Evolutionary conservation across 2,113 vertebrate species (phyloP).

Genomic region (Misgurnus mizolepis): DNA sequence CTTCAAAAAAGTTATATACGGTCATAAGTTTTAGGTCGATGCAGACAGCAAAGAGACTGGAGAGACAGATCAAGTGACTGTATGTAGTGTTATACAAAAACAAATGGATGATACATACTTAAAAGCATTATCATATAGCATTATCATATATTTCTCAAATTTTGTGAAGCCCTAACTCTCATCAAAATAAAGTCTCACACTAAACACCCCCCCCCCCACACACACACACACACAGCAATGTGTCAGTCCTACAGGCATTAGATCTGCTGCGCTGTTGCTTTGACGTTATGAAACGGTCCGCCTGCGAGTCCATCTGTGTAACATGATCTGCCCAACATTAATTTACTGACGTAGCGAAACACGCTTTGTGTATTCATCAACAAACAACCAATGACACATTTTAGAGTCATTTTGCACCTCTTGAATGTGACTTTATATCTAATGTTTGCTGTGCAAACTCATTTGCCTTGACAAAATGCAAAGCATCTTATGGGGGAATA

Average conservation of each 20-base stretch:
- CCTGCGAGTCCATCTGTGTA: conserved; percentile 30
- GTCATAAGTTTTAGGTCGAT: no score
- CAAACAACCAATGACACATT: background rate
- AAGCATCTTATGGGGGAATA: background rate
- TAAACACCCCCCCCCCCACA: no score
- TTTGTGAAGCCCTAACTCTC: no score
- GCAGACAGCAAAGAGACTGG: no score
- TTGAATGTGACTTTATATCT: background rate
- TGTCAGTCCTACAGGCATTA: background rate
- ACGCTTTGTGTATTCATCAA: background rate
- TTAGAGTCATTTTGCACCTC: background rate
- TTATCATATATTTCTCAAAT: no score
- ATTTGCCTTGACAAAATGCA: background rate
- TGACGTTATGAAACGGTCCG: conserved; percentile 10
- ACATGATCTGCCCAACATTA: background rate
- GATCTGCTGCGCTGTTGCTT: background rate
- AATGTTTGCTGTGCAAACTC: background rate
- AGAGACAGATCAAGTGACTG: no score
- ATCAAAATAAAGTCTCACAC: background rate
- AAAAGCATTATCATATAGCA: no score
- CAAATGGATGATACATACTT: no score
- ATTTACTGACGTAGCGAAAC: conserved; percentile 1
- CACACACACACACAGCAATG: background rate
- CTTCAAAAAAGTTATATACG: no score
- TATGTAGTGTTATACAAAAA: no score